phyloP scores from a whole-genome alignment of 1,140 invertebrate genomes.

The Panonychus citri region DNA sequence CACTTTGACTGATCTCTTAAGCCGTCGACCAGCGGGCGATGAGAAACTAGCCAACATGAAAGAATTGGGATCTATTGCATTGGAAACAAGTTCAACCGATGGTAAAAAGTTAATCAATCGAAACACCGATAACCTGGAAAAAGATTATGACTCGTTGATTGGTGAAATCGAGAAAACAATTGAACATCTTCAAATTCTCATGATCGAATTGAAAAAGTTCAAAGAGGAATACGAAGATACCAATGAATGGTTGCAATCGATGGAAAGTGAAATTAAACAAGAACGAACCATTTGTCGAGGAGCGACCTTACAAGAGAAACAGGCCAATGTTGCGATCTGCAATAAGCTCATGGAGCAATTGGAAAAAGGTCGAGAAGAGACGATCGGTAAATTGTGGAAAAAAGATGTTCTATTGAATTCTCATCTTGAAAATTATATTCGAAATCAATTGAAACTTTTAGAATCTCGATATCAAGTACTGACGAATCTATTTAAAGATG shows the following conservation, averaged over 20 bases:
- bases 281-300: slow-evolving; percentile 54
- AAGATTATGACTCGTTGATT: slow-evolving; percentile 60
- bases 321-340: slow-evolving; percentile 41
- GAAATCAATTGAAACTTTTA: slow-evolving; percentile 67
- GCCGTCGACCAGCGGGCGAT: slow-evolving; percentile 72
- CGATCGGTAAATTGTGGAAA: slow-evolving; percentile 50
- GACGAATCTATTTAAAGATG: slow-evolving; percentile 52
- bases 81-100: slow-evolving; percentile 47
- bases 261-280: slow-evolving; percentile 69
- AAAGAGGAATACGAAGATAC: slow-evolving; percentile 75
- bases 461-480: slow-evolving; percentile 70
- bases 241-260: slow-evolving; percentile 78
- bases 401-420: slow-evolving; percentile 39
- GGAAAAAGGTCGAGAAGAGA: slow-evolving; percentile 50
- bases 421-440: slow-evolving; percentile 67
- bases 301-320: slow-evolving; percentile 55
- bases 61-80: slow-evolving; percentile 58
- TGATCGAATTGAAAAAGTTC: slow-evolving; percentile 56
- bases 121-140: slow-evolving; percentile 54
- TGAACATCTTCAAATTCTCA: slow-evolving; percentile 33
- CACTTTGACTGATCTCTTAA: slow-evolving; percentile 37
- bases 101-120: slow-evolving; percentile 56
- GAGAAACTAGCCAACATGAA: slow-evolving; percentile 58
- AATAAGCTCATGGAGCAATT: slow-evolving; percentile 41
- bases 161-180: slow-evolving; percentile 64